phyloP scores from a whole-genome alignment of 2,888 invertebrate genomes.

The Caenorhabditis angaria region DNA sequence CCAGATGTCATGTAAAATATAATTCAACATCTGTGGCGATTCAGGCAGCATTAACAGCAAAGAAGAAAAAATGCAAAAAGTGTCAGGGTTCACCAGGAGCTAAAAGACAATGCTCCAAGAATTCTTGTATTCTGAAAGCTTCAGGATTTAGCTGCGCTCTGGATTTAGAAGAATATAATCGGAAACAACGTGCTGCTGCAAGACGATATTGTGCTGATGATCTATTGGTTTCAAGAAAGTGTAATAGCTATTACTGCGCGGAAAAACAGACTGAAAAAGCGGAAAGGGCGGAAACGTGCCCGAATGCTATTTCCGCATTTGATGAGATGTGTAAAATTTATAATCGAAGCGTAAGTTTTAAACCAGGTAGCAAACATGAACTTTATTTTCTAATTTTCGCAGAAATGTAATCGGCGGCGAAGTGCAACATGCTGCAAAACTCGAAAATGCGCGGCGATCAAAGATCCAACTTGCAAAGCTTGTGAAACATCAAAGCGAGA shows the following conservation, averaged over 20 bases:
- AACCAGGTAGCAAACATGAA: no score
- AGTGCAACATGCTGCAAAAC: background rate
- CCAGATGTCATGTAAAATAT: background rate
- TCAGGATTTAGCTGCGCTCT: background rate
- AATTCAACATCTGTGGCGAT: background rate
- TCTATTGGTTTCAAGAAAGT: background rate
- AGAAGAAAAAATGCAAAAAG: background rate
- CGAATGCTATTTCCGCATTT: background rate
- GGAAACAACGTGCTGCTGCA: background rate
- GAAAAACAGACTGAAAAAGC: background rate
- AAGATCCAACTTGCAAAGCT: background rate
- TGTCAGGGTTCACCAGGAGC: background rate
- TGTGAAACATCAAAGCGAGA: background rate
- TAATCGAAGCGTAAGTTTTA: background rate
- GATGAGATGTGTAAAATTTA: background rate
- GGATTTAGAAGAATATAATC: background rate
- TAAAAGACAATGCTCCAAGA: background rate
- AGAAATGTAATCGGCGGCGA: background rate
- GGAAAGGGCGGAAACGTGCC: background rate
- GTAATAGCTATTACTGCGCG: background rate
- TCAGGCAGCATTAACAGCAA: background rate
- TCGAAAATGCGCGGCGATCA: background rate
- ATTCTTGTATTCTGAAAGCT: background rate
- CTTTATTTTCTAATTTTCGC: no score
- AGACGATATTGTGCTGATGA: background rate